Conservation (phyloP, 2,888 invertebrate genomes). For the Lampropteryx suffumata region DNA sequence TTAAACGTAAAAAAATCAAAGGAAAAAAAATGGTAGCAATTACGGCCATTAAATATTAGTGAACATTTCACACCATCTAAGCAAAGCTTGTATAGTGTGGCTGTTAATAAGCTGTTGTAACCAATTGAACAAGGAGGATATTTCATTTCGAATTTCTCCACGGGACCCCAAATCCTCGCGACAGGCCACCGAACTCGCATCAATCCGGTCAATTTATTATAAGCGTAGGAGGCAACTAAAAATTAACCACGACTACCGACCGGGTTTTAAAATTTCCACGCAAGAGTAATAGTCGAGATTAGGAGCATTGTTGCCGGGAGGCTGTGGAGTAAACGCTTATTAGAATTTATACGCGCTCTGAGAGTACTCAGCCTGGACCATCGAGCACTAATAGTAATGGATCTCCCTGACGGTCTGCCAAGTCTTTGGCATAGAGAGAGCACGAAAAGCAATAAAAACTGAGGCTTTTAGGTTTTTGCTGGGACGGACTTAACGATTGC, state of each 20-base stretch:
- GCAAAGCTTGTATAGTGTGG: no score
- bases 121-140: no score
- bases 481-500: no score
- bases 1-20: no score
- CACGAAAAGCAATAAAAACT: no score
- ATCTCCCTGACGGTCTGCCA: neutral
- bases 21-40: no score
- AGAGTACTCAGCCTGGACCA: slow-evolving; percentile 15
- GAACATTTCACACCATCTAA: no score
- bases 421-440: neutral
- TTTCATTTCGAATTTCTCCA: neutral
- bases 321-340: slow-evolving; percentile 68
- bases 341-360: slow-evolving; percentile 71
- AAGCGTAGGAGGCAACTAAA: slow-evolving; percentile 76
- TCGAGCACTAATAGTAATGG: slow-evolving; percentile 12
- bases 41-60: no score
- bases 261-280: slow-evolving; percentile 66
- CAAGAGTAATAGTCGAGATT: slow-evolving; percentile 75
- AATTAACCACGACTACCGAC: slow-evolving; percentile 73
- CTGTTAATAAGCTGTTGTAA: no score
- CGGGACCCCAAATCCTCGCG: slow-evolving; percentile 29
- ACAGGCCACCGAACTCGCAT: slow-evolving; percentile 44
- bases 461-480: no score
- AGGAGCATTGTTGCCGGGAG: slow-evolving; percentile 73
- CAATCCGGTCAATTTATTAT: slow-evolving; percentile 67